These are phyloP conservation scores for Drosophila auraria DNA, from an alignment of 1,140 invertebrate species.

Conservation along the genomic window DNA sequence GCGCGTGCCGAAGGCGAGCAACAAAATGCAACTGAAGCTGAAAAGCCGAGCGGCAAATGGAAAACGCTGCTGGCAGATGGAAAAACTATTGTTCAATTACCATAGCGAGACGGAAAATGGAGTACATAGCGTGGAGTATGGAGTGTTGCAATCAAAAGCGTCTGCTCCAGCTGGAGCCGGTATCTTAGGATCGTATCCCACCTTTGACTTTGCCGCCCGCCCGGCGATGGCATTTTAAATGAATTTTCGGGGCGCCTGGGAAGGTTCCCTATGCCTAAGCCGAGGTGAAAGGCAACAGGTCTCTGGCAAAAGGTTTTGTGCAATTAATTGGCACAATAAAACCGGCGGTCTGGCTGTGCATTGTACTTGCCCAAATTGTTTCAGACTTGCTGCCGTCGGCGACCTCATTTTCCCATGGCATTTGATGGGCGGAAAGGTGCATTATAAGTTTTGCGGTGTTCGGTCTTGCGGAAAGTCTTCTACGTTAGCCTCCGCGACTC, in stretches of 20 bases:
- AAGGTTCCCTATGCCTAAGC: constrained; percentile 34
- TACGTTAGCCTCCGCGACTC: constrained; percentile 7
- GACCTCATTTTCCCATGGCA: constrained; percentile 69
- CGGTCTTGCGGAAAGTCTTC: constrained; percentile 52
- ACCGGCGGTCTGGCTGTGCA: constrained; percentile 33
- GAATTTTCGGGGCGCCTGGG: constrained; percentile 58
- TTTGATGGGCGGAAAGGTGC: constrained; percentile 51
- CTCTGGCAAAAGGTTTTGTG: constrained; percentile 51
- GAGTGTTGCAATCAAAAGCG: constrained; percentile 62
- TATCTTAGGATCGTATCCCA: constrained; percentile 19
- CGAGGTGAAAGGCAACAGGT: constrained; percentile 64
- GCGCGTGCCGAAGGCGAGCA: constrained; percentile 64
- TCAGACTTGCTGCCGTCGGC: constrained; percentile 27
- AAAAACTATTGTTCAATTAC: constrained; percentile 71
- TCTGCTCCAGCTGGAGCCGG: constrained; percentile 15
- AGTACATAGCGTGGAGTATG: constrained; percentile 31
- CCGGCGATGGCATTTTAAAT: constrained; percentile 68
- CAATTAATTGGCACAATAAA: constrained; percentile 66
- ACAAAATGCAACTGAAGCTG: constrained; percentile 83
- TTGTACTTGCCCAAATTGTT: constrained; percentile 57
- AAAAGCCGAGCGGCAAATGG: constrained; percentile 44
- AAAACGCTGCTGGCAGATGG: constrained; percentile 56
- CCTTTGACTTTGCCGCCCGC: constrained; percentile 51
- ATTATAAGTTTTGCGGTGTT: constrained; percentile 58
- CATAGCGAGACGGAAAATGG: constrained; percentile 67